Evolutionary conservation across 92 coral and sea anemone species (phyloP), one percentile per base, ranked within the genome.

Genomic region (Virgularia gustaviana): DNA sequence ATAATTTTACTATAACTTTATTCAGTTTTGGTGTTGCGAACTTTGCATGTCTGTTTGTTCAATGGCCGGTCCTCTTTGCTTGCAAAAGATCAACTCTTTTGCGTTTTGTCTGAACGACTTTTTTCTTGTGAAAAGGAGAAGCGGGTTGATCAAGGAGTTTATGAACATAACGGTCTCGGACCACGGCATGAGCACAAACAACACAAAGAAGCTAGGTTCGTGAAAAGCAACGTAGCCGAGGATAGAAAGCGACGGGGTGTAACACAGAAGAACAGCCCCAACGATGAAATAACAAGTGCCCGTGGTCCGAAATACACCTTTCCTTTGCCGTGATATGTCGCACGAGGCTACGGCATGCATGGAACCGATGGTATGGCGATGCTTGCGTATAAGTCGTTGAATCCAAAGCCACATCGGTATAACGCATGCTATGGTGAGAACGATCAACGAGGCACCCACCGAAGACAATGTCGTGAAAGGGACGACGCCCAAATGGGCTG

Each of bases 281-380:
- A 68, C 75, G 18, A 68, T 55, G 1, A 68, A 32, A 27, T 49
- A 68, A 39, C 61, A 49, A 31, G 75, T 68, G 5, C 16, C 51
- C 9, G 75, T 68, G 44, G 30, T 68, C 8, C 61, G 60, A 68
- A 68, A 68, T n/a, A 68, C 61, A 24, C 36, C 44, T 32, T 68
- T 68, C 3, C 58, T 28, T 52, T 3, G 58, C 28, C 28, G 29
- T 8, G 2, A 9, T 3, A 33, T 22, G 10, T 52, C 5, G 58
- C 28, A 11, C 5, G 22, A 22, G 8, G 58, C 3, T 7, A 33
- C 30, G 8, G 30, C 28, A 6, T 52, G 58, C 10, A 11, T 52
- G 5, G 58, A 52, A 28, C 28, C 58, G 58, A 52, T 52, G 29
- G 31, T 52, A 33, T 52, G 22, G 10, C 28, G 5, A 16, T 52